Base-by-base conservation (phyloP, 2,113 vertebrate species). In the Castor canadensis region DNA sequence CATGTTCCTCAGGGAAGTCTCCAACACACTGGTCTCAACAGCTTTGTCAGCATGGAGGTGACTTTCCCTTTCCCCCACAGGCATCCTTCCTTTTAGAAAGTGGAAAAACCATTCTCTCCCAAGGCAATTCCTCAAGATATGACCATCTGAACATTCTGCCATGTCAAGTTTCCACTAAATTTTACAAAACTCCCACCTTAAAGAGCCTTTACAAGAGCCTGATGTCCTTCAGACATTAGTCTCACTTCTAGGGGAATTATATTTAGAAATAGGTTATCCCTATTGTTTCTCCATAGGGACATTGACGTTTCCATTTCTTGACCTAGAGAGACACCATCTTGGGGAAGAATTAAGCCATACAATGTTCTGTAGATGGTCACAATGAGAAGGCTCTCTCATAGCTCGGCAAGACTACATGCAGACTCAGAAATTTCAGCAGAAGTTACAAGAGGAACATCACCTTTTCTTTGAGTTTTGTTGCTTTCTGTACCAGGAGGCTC, bases 321-420 rank as follows among this genome's bases (percentile, higher is more conserved):
- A 98, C 87, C 91, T 89, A 97, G 96, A 83, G 64, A 83, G n/a
- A 89, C 87, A 93, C 77, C 79, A 85, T 91, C 15, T 93, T 20
- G 82, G 84, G 67, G 52, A 96, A 96, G 92, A 96, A 91, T 96
- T 93, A 98, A 97, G 87, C 92, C 80, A 93, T 90, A 93, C 90
- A 97, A 97, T 95, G 91, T 95, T 96, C 95, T 97, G 87, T 94
- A 94, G 92, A 97, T 96, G 82, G 85, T 97, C 26, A 95, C 28
- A 0, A 28, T 96, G 95, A 93, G 92, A 97, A 95, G 85, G n/a
- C n/a, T n/a, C n/a, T n/a, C n/a, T 64, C 47, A 58, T 4, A 22
- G 32, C 38, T 94, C 81, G 90, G 75, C 94, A 95, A 96, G 73
- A 72, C 26, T 43, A 87, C 94, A 85, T 96, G 96, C 80, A 98